Conservation (phyloP, 1,140 invertebrate genomes). For the Heliconius melpomene region DNA sequence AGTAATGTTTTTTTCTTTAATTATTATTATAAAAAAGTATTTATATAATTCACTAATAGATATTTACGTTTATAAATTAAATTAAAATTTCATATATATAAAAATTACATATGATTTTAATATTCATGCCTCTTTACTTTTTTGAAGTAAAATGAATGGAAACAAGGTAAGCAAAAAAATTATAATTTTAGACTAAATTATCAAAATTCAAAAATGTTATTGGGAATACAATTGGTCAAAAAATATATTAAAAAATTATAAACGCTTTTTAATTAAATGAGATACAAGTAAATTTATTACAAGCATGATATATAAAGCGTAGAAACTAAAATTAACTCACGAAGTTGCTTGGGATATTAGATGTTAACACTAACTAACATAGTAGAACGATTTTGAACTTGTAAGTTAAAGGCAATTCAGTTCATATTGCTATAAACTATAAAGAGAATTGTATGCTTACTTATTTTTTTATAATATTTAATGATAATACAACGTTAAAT, state of each 20-base stretch:
- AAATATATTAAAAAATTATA: neutral
- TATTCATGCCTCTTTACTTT: neutral
- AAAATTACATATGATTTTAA: neutral
- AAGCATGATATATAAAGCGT: conserved; percentile 56
- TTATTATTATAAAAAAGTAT: neutral
- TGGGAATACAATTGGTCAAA: neutral
- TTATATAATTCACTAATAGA: neutral
- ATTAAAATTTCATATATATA: neutral
- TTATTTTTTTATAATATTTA: neutral
- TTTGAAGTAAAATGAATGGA: neutral
- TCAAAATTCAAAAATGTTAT: neutral
- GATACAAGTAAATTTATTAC: conserved; percentile 35
- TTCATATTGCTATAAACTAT: conserved; percentile 9
- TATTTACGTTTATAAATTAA: neutral
- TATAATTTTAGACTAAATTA: neutral
- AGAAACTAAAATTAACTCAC: conserved; percentile 65
- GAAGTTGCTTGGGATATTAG: conserved; percentile 71
- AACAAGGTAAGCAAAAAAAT: neutral
- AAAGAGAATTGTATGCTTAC: neutral
- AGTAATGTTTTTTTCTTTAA: neutral
- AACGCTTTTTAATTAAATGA: conserved; percentile 2
- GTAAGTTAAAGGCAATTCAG: conserved; percentile 24
- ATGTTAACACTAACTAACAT: conserved; percentile 67
- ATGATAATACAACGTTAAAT: too few species aligned
- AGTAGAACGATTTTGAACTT: conserved; percentile 48